These are phyloP conservation scores for Centropus bengalensis DNA, from an alignment of 2,113 vertebrate species.

Conservation along the genomic window DNA sequence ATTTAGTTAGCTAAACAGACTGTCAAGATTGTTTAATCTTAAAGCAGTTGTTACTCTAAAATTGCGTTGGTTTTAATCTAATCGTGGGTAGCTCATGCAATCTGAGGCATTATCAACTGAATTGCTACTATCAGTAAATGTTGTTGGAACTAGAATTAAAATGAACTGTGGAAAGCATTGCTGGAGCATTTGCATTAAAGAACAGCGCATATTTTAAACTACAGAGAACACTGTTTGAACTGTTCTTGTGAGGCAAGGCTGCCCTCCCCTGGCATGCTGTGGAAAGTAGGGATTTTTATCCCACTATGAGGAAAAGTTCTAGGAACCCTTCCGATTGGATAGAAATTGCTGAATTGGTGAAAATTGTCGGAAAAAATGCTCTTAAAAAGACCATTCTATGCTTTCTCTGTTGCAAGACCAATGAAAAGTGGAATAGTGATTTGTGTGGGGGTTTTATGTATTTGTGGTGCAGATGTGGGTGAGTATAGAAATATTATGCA, in stretches of 20 bases:
- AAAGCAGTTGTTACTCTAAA: not conserved
- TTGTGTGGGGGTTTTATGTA: not conserved
- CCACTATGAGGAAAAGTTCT: not conserved
- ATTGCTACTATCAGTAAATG: conserved; percentile 8
- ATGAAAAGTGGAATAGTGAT: not conserved
- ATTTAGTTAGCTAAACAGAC: not conserved
- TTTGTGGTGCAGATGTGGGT: not conserved
- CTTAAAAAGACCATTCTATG: not conserved
- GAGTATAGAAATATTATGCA: not conserved
- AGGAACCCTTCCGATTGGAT: not conserved
- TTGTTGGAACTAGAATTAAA: conserved; percentile 12
- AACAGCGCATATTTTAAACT: not conserved
- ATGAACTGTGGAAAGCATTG: not conserved
- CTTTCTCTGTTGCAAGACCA: not conserved
- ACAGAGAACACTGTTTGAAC: not conserved
- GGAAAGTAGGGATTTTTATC: not conserved
- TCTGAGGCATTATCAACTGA: conserved; percentile 11
- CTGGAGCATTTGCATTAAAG: not conserved
- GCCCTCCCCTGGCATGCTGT: conserved; percentile 39
- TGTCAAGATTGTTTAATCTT: not conserved
- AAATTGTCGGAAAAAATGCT: not conserved
- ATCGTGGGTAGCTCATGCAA: not conserved
- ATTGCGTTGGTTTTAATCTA: not conserved
- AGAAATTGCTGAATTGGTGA: not conserved
- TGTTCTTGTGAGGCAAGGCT: conserved; percentile 14